Evolutionary conservation across 2,888 invertebrate species (phyloP).

Genomic region (Andrena minutula): DNA sequence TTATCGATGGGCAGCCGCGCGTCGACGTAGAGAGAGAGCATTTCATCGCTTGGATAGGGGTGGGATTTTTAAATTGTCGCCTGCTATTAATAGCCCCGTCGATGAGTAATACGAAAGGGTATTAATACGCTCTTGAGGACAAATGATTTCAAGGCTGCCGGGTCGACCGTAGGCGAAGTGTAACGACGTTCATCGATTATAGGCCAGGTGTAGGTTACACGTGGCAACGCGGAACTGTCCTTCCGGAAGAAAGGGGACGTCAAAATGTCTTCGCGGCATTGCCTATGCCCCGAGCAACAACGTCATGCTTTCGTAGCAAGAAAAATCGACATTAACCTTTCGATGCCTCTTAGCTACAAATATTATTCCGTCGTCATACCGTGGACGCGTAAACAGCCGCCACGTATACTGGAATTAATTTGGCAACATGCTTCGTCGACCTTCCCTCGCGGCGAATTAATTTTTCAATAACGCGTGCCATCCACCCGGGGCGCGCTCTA

Average conservation of each 20-base stretch:
- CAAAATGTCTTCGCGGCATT: conserved; percentile 28
- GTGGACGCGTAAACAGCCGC: background rate
- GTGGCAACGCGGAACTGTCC: conserved; percentile 45
- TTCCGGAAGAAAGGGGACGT: conserved; percentile 36
- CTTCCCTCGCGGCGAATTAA: conserved; percentile 16
- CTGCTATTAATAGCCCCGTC: conserved; percentile 15
- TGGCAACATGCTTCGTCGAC: conserved; percentile 4
- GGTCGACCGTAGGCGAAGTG: conserved; percentile 18
- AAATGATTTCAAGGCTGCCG: conserved; percentile 48
- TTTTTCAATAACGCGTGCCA: conserved; percentile 3
- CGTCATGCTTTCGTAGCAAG: background rate
- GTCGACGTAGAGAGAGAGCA: background rate
- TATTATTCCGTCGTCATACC: background rate
- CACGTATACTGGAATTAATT: background rate
- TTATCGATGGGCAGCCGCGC: background rate
- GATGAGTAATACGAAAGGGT: conserved; percentile 24
- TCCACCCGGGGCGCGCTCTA: background rate
- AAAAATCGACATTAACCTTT: background rate
- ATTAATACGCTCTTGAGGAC: conserved; percentile 39
- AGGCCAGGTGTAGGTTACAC: conserved; percentile 59
- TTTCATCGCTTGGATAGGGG: background rate
- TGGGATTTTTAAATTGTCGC: conserved; percentile 20
- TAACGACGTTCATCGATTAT: conserved; percentile 51
- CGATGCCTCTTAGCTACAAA: background rate
- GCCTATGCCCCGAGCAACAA: background rate